Base-by-base conservation (phyloP, 2,888 invertebrate genomes). In the Chrysopilus asiliformis region DNA sequence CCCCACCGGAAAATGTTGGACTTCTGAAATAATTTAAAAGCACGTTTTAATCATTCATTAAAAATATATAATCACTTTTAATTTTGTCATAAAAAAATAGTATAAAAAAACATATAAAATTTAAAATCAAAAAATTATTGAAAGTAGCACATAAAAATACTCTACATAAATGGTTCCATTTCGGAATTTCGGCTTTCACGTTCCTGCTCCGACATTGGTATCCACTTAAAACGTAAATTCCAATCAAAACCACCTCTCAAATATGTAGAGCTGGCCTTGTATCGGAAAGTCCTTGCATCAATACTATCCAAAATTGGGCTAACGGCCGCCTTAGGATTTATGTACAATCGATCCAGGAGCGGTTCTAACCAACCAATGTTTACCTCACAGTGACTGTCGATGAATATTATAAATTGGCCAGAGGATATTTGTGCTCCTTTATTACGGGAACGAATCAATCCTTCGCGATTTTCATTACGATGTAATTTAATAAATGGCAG, bases 171-270 rank as follows among this genome's bases (percentile, higher is more conserved):
- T 34, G 51, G 41, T 17, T 40, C 20, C 32, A 29, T 34, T 14
- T 43, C 40, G 36, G 45, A 35, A 28, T 19, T 38, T 39, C 44
- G 41, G 16, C 31, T 36, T 32, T 41, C 39, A n/a, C 47, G 44
- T 27, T 53, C 49, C 24, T 47, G 46, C 15, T 41, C 19, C 14
- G 48, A 47, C 29, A 49, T 37, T 4, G 56, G 51, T 39, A 65
- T 55, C 68, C 67, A 67, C 44, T 62, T 63, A 45, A 65, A 67
- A 44, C 65, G 61, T 33, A 68, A 50, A 47, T 58, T 60, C 68
- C 68, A 68, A 49, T 68, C 66, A 50, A 68, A 68, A 4, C 66
- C 64, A 45, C 66, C 66, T 52, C 59, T 62, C 27, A 64, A 50
- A 46, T 58, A 47, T 39, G 49, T 47, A 24, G 56, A 53, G 30